Percentiles rank a stretch among this genome's conserved stretches.
These are phyloP conservation scores for Ophion obscuratus DNA, from an alignment of 2,888 invertebrate genomes.

Conservation along the genomic window DNA sequence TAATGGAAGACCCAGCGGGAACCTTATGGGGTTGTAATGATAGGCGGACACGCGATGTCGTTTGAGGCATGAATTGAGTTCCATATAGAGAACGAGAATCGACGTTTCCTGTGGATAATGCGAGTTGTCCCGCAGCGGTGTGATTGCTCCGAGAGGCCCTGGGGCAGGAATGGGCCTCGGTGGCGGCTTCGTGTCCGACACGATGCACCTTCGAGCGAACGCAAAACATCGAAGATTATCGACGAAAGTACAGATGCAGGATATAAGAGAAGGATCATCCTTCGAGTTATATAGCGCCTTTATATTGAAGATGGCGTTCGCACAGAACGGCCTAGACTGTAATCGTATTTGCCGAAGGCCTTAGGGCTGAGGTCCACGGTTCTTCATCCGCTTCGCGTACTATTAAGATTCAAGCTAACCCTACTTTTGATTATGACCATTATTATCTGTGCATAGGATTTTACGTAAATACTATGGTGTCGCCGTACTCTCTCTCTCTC, in stretches of 20 bases:
- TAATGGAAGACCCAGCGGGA: not conserved
- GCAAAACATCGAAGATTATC: slow-evolving; percentile 19
- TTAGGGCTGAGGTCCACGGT: slow-evolving; percentile 9
- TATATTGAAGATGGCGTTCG: slow-evolving; percentile 14
- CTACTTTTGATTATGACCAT: slow-evolving; percentile 5
- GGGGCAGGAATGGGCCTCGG: not conserved
- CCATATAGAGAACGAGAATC: not conserved
- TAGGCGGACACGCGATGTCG: not conserved
- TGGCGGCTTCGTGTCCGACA: not conserved
- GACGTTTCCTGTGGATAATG: not conserved
- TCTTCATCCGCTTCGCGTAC: not conserved
- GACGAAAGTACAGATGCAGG: slow-evolving; percentile 23
- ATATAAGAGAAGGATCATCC: slow-evolving; percentile 30
- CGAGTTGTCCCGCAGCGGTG: not conserved
- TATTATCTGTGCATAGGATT: slow-evolving; percentile 2
- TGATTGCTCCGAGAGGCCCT: not conserved
- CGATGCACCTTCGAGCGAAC: slow-evolving; percentile 1
- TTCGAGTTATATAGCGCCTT: slow-evolving; percentile 3
- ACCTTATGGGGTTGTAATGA: not conserved
- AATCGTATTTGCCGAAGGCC: slow-evolving; percentile 46
- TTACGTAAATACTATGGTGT: not conserved
- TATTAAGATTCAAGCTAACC: slow-evolving; percentile 14
- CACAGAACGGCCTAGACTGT: slow-evolving; percentile 23
- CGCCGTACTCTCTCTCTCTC: too few relatives aligned
- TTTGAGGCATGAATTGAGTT: not conserved